Conservation (phyloP, 1,140 invertebrate genomes). For the Drosophila malerkotliana region DNA sequence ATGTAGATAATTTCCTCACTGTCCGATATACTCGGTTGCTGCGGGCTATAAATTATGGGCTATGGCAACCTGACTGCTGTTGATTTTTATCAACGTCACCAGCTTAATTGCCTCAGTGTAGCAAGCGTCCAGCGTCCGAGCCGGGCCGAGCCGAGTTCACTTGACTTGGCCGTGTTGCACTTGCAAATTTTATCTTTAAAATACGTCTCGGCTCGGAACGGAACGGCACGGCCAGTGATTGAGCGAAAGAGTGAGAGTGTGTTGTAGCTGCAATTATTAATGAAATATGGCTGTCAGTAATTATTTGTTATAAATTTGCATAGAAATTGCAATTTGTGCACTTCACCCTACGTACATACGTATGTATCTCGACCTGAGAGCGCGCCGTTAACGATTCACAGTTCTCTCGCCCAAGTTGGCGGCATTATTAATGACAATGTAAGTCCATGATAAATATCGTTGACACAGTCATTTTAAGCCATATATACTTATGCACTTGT, state of each 20-base stretch:
- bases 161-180: slow-evolving; percentile 38
- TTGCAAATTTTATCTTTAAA: slow-evolving; percentile 74
- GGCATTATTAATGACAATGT: slow-evolving; percentile 79
- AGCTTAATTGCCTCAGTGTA: slow-evolving; percentile 81
- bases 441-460: slow-evolving; percentile 77
- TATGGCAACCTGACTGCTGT: slow-evolving; percentile 48
- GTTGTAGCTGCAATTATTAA: slow-evolving; percentile 75
- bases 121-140: slow-evolving; percentile 25
- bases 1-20: slow-evolving; percentile 71
- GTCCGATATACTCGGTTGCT: slow-evolving; percentile 30
- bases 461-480: slow-evolving; percentile 63
- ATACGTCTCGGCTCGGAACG: slow-evolving; percentile 13
- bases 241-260: slow-evolving; percentile 22
- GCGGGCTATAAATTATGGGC: slow-evolving; percentile 70
- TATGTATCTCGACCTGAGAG: neutral
- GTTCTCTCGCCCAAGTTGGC: slow-evolving; percentile 52
- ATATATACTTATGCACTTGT: slow-evolving; percentile 52
- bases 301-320: slow-evolving; percentile 83
- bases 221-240: slow-evolving; percentile 24
- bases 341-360: slow-evolving; percentile 44
- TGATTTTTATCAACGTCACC: slow-evolving; percentile 83
- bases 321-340: slow-evolving; percentile 82
- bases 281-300: slow-evolving; percentile 83
- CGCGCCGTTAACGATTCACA: slow-evolving; percentile 33
- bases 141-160: slow-evolving; percentile 36